Percentiles rank a stretch among this genome's conserved stretches.
Evolutionary conservation across 2,113 vertebrate genomes (phyloP).

Genomic region (Cercopithecus mona): DNA sequence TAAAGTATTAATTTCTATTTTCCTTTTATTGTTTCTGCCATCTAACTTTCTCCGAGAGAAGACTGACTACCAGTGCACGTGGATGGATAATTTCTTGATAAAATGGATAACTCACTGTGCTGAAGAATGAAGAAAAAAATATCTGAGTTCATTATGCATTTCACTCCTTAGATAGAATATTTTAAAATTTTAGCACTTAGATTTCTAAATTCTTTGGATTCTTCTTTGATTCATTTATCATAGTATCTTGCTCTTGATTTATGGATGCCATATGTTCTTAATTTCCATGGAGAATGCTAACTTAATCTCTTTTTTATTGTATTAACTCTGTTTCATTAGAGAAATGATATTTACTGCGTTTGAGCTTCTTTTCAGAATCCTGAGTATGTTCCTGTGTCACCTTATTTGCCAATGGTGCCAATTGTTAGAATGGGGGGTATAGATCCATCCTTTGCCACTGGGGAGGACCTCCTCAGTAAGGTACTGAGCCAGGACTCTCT

Average conservation of each 20-base stretch:
- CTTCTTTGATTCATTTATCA: background rate
- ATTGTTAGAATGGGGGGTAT: background rate
- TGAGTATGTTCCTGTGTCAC: background rate
- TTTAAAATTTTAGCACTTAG: constrained; percentile 8
- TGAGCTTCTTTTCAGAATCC: constrained; percentile 27
- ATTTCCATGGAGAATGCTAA: background rate
- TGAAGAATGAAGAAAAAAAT: background rate
- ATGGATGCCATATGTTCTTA: background rate
- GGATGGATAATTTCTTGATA: background rate
- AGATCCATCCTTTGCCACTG: background rate
- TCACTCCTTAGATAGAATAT: background rate
- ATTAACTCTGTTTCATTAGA: background rate
- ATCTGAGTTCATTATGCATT: background rate
- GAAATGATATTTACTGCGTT: background rate
- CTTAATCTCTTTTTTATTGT: background rate
- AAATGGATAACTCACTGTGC: background rate
- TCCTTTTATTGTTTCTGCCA: background rate
- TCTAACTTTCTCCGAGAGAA: background rate
- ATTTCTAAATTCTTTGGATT: constrained; percentile 37
- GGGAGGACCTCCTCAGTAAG: background rate
- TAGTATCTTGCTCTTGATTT: constrained; percentile 11
- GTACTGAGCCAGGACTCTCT: background rate
- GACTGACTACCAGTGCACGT: background rate
- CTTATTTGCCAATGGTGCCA: background rate
- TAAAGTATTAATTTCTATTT: background rate